These are phyloP conservation scores for Poicephalus gulielmi DNA, from an alignment of 2,113 vertebrate species.

Conservation along the genomic window DNA sequence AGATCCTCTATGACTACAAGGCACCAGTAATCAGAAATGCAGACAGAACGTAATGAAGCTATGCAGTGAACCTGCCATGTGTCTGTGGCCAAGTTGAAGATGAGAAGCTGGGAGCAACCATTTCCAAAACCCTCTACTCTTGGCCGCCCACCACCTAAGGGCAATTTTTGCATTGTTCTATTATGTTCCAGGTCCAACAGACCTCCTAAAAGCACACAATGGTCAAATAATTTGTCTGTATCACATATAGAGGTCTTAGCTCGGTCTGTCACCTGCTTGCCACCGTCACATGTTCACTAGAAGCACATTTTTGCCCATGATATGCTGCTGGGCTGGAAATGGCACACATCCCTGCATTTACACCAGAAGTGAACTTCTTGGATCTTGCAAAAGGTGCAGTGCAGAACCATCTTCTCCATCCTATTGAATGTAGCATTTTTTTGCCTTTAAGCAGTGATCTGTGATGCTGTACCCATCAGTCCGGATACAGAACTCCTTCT, in stretches of 20 bases:
- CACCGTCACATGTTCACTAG: fast-evolving
- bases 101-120: background rate
- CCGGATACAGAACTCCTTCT: background rate
- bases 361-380: background rate
- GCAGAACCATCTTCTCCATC: background rate
- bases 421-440: background rate
- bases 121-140: background rate
- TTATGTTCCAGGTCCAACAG: background rate
- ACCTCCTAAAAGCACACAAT: background rate
- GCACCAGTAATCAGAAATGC: background rate
- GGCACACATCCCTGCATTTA: fast-evolving
- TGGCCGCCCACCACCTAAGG: background rate
- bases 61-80: background rate
- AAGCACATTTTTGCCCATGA: fast-evolving
- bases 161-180: background rate
- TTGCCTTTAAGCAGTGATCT: background rate
- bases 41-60: background rate
- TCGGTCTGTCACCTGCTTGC: background rate
- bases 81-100: background rate
- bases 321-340: background rate
- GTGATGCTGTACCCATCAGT: background rate
- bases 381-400: background rate
- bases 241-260: background rate
- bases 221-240: background rate
- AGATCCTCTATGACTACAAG: background rate